Evolutionary conservation across 2,797 vertebrate genomes (phyloP).

Genomic region (Pipistrellus pipistrellus): DNA sequence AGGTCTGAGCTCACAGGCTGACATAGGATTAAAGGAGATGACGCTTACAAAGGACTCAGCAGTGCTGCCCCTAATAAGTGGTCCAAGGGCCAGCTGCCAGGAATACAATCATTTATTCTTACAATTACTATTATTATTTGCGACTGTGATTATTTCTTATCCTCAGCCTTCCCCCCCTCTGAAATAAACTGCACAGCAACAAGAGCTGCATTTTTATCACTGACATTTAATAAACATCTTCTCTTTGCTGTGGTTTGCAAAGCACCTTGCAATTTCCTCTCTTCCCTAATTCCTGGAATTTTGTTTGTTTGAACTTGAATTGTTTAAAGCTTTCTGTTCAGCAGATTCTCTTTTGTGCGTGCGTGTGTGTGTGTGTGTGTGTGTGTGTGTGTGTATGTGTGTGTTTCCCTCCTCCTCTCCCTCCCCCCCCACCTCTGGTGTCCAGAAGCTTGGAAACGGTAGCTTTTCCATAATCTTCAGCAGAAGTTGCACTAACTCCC

Average conservation of each 20-base stretch:
- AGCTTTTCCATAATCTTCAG: slow-evolving; percentile 55
- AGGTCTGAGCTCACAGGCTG: neutral
- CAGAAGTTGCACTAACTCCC: neutral
- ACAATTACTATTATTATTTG: neutral
- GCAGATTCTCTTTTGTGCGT: slow-evolving; percentile 1
- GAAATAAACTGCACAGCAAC: neutral
- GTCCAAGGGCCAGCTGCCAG: neutral
- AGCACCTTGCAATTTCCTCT: slow-evolving; percentile 72
- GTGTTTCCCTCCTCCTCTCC: too few relatives aligned
- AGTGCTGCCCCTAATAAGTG: neutral
- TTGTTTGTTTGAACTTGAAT: slow-evolving; percentile 70
- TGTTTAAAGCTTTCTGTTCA: slow-evolving; percentile 54
- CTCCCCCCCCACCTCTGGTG: slow-evolving; percentile 13
- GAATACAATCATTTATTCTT: neutral
- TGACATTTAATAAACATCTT: slow-evolving; percentile 14
- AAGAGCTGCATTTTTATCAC: neutral
- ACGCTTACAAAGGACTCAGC: neutral
- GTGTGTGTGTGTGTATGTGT: neutral
- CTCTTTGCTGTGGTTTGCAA: slow-evolving; percentile 48
- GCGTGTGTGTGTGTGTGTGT: neutral
- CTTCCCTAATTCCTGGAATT: slow-evolving; percentile 74
- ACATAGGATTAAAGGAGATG: slow-evolving; percentile 1
- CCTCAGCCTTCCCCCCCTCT: neutral
- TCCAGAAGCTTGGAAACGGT: slow-evolving; percentile 57
- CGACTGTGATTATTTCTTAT: neutral